Evolutionary conservation across 2,113 vertebrate species (phyloP).

Genomic region (Larimichthys crocea): DNA sequence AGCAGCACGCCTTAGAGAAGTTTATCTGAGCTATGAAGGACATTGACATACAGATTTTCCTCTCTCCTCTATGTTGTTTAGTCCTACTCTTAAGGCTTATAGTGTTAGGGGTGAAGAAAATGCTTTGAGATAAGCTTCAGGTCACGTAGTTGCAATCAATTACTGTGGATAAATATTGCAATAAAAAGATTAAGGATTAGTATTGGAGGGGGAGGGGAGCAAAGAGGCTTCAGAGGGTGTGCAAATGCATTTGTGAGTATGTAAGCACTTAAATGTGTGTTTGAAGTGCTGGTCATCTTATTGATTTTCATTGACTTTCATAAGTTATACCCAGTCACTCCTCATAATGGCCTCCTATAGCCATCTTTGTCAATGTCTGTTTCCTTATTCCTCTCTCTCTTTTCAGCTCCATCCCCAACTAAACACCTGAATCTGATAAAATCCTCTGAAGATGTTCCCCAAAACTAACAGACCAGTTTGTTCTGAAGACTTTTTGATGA

Average conservation of each 20-base stretch:
- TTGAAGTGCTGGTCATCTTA: constrained; percentile 15
- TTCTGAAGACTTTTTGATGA: constrained; percentile 31
- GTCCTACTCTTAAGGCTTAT: constrained; percentile 63
- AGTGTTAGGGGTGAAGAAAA: constrained; percentile 65
- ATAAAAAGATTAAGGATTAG: constrained; percentile 76
- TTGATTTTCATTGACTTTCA: constrained; percentile 9
- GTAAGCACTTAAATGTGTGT: constrained; percentile 28
- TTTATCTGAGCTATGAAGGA: constrained; percentile 73
- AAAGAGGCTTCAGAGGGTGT: constrained; percentile 45
- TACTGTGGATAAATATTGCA: constrained; percentile 76
- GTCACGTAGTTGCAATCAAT: constrained; percentile 75
- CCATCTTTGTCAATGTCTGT: neutral
- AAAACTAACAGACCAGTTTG: constrained; percentile 40
- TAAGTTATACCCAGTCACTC: constrained; percentile 13
- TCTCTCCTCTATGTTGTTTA: constrained; percentile 57
- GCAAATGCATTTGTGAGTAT: constrained; percentile 25
- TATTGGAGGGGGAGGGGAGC: constrained; percentile 21
- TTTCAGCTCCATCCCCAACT: neutral
- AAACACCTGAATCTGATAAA: constrained; percentile 27
- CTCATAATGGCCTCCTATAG: neutral
- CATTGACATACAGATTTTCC: constrained; percentile 62
- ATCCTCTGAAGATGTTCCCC: constrained; percentile 21
- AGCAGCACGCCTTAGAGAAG: constrained; percentile 62
- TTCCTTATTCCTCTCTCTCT: neutral
- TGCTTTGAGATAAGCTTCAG: constrained; percentile 74